phyloP scores from a whole-genome alignment of 1,140 invertebrate genomes.

The Bombyx mori region DNA sequence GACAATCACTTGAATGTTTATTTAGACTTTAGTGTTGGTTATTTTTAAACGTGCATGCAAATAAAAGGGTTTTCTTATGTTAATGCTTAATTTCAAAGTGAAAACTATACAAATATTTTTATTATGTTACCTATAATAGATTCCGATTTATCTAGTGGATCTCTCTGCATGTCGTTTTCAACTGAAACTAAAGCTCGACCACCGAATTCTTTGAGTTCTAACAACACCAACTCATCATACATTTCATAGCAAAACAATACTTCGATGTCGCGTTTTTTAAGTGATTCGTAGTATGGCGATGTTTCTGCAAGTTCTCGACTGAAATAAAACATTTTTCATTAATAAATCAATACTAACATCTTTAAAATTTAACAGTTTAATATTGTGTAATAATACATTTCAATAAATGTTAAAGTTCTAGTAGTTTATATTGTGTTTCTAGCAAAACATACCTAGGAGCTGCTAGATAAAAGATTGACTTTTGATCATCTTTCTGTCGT shows the following conservation, averaged over 20 bases:
- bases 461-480: slow-evolving; percentile 93
- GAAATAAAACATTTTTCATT: slow-evolving; percentile 31
- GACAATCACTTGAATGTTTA: not conserved
- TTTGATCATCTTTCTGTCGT: slow-evolving; percentile 83
- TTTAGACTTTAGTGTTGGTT: not conserved
- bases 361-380: no score
- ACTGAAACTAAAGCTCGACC: slow-evolving; percentile 87
- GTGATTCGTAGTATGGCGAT: slow-evolving; percentile 95
- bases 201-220: slow-evolving; percentile 90
- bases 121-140: slow-evolving; percentile 38
- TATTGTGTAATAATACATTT: no score
- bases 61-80: no score
- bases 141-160: slow-evolving; percentile 57
- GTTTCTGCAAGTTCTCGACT: slow-evolving; percentile 91
- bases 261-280: slow-evolving; percentile 90
- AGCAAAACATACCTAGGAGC: slow-evolving; percentile 82
- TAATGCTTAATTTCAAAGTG: not conserved
- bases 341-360: not conserved
- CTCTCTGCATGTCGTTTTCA: slow-evolving; percentile 93
- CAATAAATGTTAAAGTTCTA: not conserved
- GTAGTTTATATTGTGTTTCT: not conserved
- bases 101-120: not conserved
- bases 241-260: slow-evolving; percentile 96
- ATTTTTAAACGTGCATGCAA: no score
- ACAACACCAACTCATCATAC: slow-evolving; percentile 95